Evolutionary conservation across 2,888 invertebrate genomes (phyloP).

Genomic region (Pyralis farinalis): DNA sequence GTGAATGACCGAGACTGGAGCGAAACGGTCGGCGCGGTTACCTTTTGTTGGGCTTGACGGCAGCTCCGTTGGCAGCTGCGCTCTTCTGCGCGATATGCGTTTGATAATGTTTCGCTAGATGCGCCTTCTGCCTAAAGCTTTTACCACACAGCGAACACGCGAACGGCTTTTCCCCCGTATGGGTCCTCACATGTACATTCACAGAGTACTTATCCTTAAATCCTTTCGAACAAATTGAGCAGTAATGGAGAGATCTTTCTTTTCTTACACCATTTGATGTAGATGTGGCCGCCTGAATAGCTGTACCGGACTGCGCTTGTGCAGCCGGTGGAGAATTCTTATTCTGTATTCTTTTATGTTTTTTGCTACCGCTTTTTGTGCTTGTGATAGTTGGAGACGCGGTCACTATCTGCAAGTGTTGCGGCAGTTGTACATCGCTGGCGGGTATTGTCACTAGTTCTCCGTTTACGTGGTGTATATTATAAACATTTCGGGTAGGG

Average conservation of each 20-base stretch:
- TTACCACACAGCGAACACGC: slow-evolving; percentile 96
- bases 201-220: slow-evolving; percentile 98
- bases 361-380: slow-evolving; percentile 84
- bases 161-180: slow-evolving; percentile 99
- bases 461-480: slow-evolving; percentile 73
- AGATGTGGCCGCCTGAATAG: slow-evolving; percentile 77
- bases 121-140: slow-evolving; percentile 95
- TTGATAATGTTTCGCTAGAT: slow-evolving; percentile 95
- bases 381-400: slow-evolving; percentile 83
- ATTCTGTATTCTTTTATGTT: slow-evolving; percentile 84
- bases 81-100: slow-evolving; percentile 94
- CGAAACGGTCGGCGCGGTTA: slow-evolving; percentile 45
- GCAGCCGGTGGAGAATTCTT: slow-evolving; percentile 69
- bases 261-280: slow-evolving; percentile 89
- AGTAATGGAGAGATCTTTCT: slow-evolving; percentile 93
- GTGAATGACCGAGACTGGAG: slow-evolving; percentile 26
- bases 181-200: slow-evolving; percentile 98
- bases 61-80: slow-evolving; percentile 82
- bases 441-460: slow-evolving; percentile 73
- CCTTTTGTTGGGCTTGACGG: slow-evolving; percentile 77
- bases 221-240: slow-evolving; percentile 96
- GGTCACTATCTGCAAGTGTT: slow-evolving; percentile 79
- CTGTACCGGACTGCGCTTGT: slow-evolving; percentile 58
- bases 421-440: slow-evolving; percentile 65
- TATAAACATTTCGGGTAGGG: slow-evolving; percentile 76